Base-by-base conservation (phyloP, 2,888 invertebrate genomes). In the Nebria brevicollis region DNA sequence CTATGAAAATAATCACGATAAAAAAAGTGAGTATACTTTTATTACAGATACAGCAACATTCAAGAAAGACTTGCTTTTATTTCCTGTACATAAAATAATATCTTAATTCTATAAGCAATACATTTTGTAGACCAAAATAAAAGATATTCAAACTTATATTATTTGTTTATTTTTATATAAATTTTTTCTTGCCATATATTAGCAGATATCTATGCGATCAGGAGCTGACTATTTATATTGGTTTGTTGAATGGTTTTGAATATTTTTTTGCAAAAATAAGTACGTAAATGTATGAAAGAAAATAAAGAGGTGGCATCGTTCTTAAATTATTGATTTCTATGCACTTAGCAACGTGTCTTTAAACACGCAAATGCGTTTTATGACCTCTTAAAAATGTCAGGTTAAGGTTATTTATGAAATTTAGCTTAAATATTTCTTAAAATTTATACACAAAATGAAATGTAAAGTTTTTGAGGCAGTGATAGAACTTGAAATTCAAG, bases 401-500 rank as follows among this genome's bases (percentile, higher is more conserved):
- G 26, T 76, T 73, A 65, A 26, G 75, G 11, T 13, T 75, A 76
- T 72, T 54, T 76, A 76, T 70, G 6, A 65, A 66, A 26, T 65
- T 34, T 77, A 26, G 43, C 65, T 43, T 74, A 54, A 25, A 43
- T 41, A 41, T 20, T 26, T n/a, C 26, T n/a, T 41, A 34, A 73
- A 4, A 15, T 11, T 73, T 15, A 73, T 43, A 73, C 25, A 54
- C 54, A 70, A 15, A 70, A 86, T 86, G 89, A 85, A 86, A 75
- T 85, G 86, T 70, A 93, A 93, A 89, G 90, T 90, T 82, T 91
- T 92, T 84, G 90, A 92, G 86, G 88, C 93, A 82, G 91, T 91
- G 85, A 90, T 93, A 80, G 91, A 93, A 89, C 87, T 93, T 79
- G 90, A 91, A 84, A 86, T 93, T 66, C 91, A 92, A 86, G 91